Evolutionary conservation across 1,140 invertebrate species (phyloP), one percentile per base, ranked within the genome.

Genomic region (Lepidurus arcticus): DNA sequence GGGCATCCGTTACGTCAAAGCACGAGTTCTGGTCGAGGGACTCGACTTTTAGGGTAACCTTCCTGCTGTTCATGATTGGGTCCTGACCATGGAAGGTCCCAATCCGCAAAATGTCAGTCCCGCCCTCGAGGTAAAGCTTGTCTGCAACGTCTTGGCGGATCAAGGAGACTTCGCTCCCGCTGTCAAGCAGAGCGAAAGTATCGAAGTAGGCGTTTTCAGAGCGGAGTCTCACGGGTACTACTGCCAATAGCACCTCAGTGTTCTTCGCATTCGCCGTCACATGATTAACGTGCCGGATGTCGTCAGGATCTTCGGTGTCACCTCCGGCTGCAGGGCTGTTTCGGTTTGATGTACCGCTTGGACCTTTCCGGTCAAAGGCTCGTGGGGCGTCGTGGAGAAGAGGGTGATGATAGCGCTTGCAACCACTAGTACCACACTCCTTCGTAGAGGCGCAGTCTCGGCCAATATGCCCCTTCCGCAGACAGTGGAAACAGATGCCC

Each of bases 1-100:
- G n/a, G n/a, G n/a, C n/a, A n/a, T n/a, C n/a, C n/a, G n/a, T n/a
- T n/a, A n/a, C n/a, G 7, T 45, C 16, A 44, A 76, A 76, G 26
- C 13, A 53, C 7, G 6, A 16, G 21, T 9, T 7, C 11, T 26
- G 16, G 21, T 78, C 77, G 24, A 42, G 42, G 21, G 77, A 53
- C 42, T 44, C 45, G 6, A 77, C n/a, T 8, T 53, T n/a, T 4
- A 77, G 42, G 45, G 9, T 73, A 10, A 53, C 76, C 0, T 34
- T 16, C 16, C 45, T 16, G 6, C 11, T 21, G 7, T 7, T 7
- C n/a, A 77, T 44, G 7, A 16, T n/a, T 21, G 76, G 76, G 42
- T 77, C 76, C 42, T 77, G 76, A 7, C 76, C 76, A 53, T 77
- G 76, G 45, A 77, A 77, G 42, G 76, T 77, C 16, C 1, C 13